phyloP scores from a whole-genome alignment of 2,888 invertebrate genomes.

The Cloeon dipterum region DNA sequence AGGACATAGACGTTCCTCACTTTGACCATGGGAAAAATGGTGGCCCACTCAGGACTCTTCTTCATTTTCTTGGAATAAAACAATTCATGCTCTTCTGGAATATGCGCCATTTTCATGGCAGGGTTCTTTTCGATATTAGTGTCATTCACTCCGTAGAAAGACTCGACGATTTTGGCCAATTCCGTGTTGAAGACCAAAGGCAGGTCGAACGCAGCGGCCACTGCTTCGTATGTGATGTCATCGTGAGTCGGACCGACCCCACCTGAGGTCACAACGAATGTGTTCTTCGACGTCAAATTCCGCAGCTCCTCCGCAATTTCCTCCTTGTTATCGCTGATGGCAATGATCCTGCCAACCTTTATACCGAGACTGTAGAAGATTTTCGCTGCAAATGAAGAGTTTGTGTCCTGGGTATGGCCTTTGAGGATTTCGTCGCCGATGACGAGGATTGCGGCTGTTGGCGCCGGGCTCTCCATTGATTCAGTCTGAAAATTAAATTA shows the following conservation, averaged over 20 bases:
- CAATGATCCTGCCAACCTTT: slow-evolving; percentile 34
- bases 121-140: slow-evolving; percentile 1
- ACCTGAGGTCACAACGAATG: slow-evolving; percentile 48
- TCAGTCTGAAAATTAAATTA: no score
- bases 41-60: slow-evolving; percentile 9
- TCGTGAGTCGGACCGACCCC: slow-evolving; percentile 62
- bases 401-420: slow-evolving; percentile 42
- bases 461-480: no score
- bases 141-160: neutral
- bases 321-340: slow-evolving; percentile 38
- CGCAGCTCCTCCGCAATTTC: slow-evolving; percentile 37
- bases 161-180: slow-evolving; percentile 15
- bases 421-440: slow-evolving; percentile 60
- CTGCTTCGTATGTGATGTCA: slow-evolving; percentile 49
- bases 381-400: slow-evolving; percentile 35
- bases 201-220: slow-evolving; percentile 27
- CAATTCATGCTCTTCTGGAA: slow-evolving; percentile 12
- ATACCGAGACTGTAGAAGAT: slow-evolving; percentile 36
- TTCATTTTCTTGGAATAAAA: slow-evolving; percentile 11
- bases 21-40: slow-evolving; percentile 10
- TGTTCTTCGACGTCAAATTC: slow-evolving; percentile 29
- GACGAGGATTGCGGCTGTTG: slow-evolving; percentile 18
- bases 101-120: slow-evolving; percentile 14
- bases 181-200: slow-evolving; percentile 20
- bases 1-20: slow-evolving; percentile 3